These are phyloP conservation scores for Colletes collaris DNA, from an alignment of 2,888 invertebrate genomes.

Conservation along the genomic window DNA sequence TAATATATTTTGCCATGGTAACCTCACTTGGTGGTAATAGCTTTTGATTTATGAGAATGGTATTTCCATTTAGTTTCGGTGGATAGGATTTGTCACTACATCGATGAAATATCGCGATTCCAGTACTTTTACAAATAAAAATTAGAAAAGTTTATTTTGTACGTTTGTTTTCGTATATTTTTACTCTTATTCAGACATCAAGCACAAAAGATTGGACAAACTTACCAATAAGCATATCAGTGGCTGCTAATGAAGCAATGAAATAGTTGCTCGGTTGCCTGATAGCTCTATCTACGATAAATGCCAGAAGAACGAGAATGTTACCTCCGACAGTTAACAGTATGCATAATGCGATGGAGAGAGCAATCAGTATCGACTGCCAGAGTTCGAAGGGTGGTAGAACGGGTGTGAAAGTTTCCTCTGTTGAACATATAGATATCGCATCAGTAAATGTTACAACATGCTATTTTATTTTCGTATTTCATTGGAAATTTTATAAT, in stretches of 20 bases:
- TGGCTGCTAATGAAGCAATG: slow-evolving; percentile 98
- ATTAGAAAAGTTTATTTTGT: too few relatives aligned
- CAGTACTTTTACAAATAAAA: too few relatives aligned
- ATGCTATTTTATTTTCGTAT: neutral
- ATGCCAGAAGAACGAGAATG: slow-evolving; percentile 96
- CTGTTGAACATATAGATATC: slow-evolving; percentile 47
- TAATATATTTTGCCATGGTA: too few relatives aligned
- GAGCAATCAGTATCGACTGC: slow-evolving; percentile 94
- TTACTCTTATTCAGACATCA: too few relatives aligned
- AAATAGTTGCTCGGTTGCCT: slow-evolving; percentile 99
- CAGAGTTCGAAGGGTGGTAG: slow-evolving; percentile 94
- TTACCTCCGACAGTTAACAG: slow-evolving; percentile 97
- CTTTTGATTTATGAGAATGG: too few relatives aligned
- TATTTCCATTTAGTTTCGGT: too few relatives aligned
- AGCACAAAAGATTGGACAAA: slow-evolving; percentile 19
- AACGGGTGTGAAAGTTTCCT: slow-evolving; percentile 59
- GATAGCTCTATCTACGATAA: slow-evolving; percentile 96
- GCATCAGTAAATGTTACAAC: slow-evolving; percentile 14
- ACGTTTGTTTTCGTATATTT: too few relatives aligned
- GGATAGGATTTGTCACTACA: too few relatives aligned
- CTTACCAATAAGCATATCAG: slow-evolving; percentile 97
- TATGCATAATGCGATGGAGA: slow-evolving; percentile 94
- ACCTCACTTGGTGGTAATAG: too few relatives aligned
- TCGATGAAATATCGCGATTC: too few relatives aligned
- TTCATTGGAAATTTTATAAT: neutral